Percentiles rank a stretch among this genome's conserved stretches.
Evolutionary conservation across 2,888 invertebrate species (phyloP).

Genomic region (Steinernema scapterisci): DNA sequence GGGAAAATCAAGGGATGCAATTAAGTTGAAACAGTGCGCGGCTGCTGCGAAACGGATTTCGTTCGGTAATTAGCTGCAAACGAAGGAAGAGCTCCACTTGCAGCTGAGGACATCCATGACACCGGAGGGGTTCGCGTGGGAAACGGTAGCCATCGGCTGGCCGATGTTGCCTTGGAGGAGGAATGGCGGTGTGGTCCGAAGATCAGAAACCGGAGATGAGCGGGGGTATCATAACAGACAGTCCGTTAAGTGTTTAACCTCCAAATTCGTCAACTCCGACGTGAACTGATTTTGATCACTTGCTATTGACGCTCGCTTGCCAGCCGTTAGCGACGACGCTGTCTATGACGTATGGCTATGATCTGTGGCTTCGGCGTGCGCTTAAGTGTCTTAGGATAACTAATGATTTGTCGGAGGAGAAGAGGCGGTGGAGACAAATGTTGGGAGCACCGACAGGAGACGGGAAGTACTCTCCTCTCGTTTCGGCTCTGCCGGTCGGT

Average conservation of each 20-base stretch:
- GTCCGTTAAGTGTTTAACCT: not conserved
- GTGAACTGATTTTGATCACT: constrained; percentile 5
- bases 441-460: not conserved
- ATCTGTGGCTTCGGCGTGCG: constrained; percentile 22
- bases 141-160: not conserved
- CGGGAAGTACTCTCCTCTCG: not conserved
- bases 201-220: constrained; percentile 24
- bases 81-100: too few species aligned
- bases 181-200: not conserved
- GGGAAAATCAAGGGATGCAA: not conserved
- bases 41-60: constrained; percentile 13
- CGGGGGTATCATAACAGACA: not conserved
- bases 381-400: constrained; percentile 12
- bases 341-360: constrained; percentile 23
- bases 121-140: not conserved
- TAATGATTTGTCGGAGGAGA: not conserved
- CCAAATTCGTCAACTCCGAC: not conserved
- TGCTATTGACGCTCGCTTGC: not conserved
- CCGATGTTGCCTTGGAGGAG: not conserved
- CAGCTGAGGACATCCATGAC: too few species aligned
- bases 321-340: constrained; percentile 8
- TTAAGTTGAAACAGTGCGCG: constrained; percentile 2
- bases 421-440: not conserved
- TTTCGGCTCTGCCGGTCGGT: not conserved
- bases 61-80: constrained; percentile 24